Percentiles rank a stretch among this genome's conserved stretches.
Evolutionary conservation across 2,888 invertebrate genomes (phyloP).

Genomic region (Coremacera marginata): DNA sequence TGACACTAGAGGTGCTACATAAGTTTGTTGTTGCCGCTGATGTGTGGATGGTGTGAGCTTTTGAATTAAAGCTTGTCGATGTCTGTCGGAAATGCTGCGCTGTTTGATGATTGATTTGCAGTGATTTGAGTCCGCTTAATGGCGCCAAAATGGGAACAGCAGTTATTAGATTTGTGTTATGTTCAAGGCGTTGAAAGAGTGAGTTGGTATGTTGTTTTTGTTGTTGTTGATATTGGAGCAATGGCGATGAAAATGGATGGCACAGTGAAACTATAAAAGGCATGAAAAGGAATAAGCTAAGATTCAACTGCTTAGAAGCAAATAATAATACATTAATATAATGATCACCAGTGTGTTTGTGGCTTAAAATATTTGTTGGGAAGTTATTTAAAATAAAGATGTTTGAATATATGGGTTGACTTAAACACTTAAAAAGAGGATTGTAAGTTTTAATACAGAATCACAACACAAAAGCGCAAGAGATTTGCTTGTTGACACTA

Average conservation of each 20-base stretch:
- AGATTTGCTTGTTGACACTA: too few relatives aligned
- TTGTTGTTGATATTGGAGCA: slow-evolving; percentile 22
- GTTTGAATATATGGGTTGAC: too few relatives aligned
- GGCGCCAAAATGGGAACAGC: slow-evolving; percentile 58
- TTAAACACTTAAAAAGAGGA: too few relatives aligned
- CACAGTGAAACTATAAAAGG: slow-evolving; percentile 9
- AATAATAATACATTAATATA: too few relatives aligned
- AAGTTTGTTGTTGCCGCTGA: slow-evolving; percentile 29
- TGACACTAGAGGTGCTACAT: slow-evolving; percentile 16
- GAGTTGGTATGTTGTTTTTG: background rate
- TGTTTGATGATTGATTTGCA: slow-evolving; percentile 53
- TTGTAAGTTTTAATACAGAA: too few relatives aligned
- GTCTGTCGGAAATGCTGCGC: slow-evolving; percentile 54
- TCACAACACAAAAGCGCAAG: too few relatives aligned
- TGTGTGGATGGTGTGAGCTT: slow-evolving; percentile 52
- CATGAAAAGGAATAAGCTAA: too few relatives aligned
- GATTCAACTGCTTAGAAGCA: too few relatives aligned
- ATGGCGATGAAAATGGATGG: slow-evolving; percentile 9
- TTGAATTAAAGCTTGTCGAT: slow-evolving; percentile 50
- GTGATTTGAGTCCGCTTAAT: slow-evolving; percentile 59
- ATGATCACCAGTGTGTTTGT: too few relatives aligned
- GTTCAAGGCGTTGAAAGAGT: slow-evolving; percentile 17
- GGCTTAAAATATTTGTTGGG: too few relatives aligned
- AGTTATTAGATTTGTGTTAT: slow-evolving; percentile 48
- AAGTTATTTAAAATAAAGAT: too few relatives aligned